Evolutionary conservation across 2,113 vertebrate species (phyloP).

Genomic region (Salminus brasiliensis): DNA sequence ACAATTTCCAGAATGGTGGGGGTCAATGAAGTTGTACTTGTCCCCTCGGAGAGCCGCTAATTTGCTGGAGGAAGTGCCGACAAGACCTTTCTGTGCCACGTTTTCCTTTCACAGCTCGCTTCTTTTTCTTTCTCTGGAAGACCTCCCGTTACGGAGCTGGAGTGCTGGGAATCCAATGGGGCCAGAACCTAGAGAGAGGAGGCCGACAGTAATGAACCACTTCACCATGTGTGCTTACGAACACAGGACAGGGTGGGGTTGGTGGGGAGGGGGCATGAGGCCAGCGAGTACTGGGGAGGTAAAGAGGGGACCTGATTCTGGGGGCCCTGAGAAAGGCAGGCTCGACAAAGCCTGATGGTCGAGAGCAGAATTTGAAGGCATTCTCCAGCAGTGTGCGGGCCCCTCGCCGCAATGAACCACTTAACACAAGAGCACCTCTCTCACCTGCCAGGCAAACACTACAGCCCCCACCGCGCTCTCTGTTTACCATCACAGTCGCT

Average conservation of each 20-base stretch:
- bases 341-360: slow-evolving; percentile 88
- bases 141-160: slow-evolving; percentile 82
- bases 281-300: slow-evolving; percentile 58
- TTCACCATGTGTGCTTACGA: slow-evolving; percentile 82
- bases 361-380: slow-evolving; percentile 88
- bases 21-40: slow-evolving; percentile 94
- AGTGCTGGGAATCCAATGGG: slow-evolving; percentile 86
- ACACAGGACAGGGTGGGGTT: slow-evolving; percentile 52
- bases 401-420: slow-evolving; percentile 87
- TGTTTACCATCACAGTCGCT: slow-evolving; percentile 45
- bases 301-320: slow-evolving; percentile 77
- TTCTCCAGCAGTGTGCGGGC: slow-evolving; percentile 83
- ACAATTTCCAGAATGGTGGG: slow-evolving; percentile 79
- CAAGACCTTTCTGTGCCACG: slow-evolving; percentile 91
- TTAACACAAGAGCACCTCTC: slow-evolving; percentile 90
- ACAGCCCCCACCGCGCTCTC: slow-evolving; percentile 28
- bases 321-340: slow-evolving; percentile 86
- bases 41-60: slow-evolving; percentile 86
- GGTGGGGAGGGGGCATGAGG: slow-evolving; percentile 31
- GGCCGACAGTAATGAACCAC: slow-evolving; percentile 90
- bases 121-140: slow-evolving; percentile 78
- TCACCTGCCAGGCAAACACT: slow-evolving; percentile 91
- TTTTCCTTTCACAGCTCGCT: slow-evolving; percentile 79
- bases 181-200: slow-evolving; percentile 79
- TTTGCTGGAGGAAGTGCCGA: slow-evolving; percentile 93